A percentile compares a stretch with the other conserved stretches of the same genome.
Conservation (phyloP, 2,113 vertebrate species). For the Athene cunicularia region DNA sequence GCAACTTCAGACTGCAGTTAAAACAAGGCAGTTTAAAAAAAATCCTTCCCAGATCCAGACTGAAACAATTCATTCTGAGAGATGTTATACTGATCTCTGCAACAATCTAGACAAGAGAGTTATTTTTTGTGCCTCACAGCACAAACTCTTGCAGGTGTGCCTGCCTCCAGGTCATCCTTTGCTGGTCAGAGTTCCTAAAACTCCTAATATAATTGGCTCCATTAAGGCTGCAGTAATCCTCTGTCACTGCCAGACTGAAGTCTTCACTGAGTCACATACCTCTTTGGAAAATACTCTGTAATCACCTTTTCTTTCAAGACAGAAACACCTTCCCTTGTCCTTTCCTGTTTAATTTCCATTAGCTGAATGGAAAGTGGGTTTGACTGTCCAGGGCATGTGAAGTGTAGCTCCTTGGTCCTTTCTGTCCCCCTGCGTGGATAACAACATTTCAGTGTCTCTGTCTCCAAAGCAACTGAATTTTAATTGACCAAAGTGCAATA, state of each 20-base stretch:
- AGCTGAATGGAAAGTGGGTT: neutral
- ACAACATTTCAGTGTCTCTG: neutral
- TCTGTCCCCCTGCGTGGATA: neutral
- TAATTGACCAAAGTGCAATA: neutral
- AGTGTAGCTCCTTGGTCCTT: neutral
- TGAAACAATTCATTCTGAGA: neutral
- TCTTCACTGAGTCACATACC: neutral
- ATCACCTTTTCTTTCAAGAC: neutral
- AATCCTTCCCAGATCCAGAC: neutral
- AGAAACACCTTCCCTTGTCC: neutral
- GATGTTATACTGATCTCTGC: neutral
- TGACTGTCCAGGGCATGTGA: neutral
- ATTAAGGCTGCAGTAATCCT: neutral
- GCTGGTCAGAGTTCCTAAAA: neutral
- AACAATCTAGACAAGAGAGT: neutral
- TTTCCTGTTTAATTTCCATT: neutral
- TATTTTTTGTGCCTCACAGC: neutral
- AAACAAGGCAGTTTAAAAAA: neutral
- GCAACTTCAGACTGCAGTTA: neutral
- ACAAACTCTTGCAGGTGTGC: neutral
- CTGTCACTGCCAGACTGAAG: neutral
- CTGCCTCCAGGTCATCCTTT: neutral
- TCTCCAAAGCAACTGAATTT: neutral
- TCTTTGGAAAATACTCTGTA: neutral
- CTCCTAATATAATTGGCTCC: neutral